Evolutionary conservation across 1,140 invertebrate species (phyloP).

Genomic region (Megathymus violae): DNA sequence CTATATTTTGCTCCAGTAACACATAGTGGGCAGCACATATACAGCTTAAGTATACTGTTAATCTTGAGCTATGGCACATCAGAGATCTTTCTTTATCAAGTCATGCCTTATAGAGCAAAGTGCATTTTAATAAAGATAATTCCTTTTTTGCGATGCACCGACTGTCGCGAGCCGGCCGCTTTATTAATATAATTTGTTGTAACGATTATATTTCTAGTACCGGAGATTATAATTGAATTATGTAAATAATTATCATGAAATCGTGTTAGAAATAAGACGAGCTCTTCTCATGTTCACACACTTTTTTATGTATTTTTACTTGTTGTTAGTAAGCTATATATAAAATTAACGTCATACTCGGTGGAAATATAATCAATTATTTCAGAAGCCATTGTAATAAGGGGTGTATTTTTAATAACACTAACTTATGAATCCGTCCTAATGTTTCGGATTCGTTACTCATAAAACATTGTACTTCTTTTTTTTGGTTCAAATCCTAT

Average conservation of each 20-base stretch:
- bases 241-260: background rate
- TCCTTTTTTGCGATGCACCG: slow-evolving; percentile 12
- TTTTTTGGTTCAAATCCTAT: too few relatives aligned
- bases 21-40: too few relatives aligned
- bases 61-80: background rate
- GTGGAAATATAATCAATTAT: too few relatives aligned
- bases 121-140: slow-evolving; percentile 32
- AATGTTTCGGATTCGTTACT: too few relatives aligned
- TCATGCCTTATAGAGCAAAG: slow-evolving; percentile 28
- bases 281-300: background rate
- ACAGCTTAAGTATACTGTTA: too few relatives aligned
- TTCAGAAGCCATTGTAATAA: too few relatives aligned
- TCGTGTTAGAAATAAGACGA: background rate
- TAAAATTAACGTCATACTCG: too few relatives aligned
- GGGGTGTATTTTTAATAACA: too few relatives aligned
- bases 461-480: too few relatives aligned
- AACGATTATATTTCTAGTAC: slow-evolving; percentile 1
- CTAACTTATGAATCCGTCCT: too few relatives aligned
- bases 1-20: too few relatives aligned
- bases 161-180: slow-evolving; percentile 1
- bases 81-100: slow-evolving; percentile 7
- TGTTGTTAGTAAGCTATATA: too few relatives aligned
- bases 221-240: slow-evolving; percentile 2
- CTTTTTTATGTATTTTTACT: background rate
- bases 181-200: slow-evolving; percentile 20